Percentiles rank a stretch among this genome's conserved stretches.
Evolutionary conservation across 1,140 invertebrate species (phyloP).

Genomic region (Hylyphantes graminicola): DNA sequence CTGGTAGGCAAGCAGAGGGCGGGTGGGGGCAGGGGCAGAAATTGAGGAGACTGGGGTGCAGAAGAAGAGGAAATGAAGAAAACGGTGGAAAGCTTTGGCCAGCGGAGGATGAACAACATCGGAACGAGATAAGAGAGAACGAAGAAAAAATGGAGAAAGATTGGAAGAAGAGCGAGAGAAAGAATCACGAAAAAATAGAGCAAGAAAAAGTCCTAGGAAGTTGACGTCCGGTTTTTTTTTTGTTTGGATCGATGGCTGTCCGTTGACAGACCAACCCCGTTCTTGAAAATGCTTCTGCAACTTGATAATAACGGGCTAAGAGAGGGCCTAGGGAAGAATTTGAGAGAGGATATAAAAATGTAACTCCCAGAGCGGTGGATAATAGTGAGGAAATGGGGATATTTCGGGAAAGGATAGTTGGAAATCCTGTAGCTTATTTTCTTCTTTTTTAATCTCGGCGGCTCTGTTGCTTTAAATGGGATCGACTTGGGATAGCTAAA

Average conservation of each 20-base stretch:
- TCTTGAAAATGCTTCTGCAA: slow-evolving; percentile 49
- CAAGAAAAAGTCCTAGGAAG: slow-evolving; percentile 36
- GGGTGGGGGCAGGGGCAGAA: slow-evolving; percentile 25
- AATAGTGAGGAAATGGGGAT: slow-evolving; percentile 16
- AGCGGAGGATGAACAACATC: slow-evolving; percentile 56
- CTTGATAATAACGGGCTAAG: slow-evolving; percentile 53
- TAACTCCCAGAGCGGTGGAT: slow-evolving; percentile 19
- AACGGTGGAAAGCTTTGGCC: slow-evolving; percentile 49
- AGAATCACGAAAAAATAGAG: no score
- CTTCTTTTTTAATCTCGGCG: slow-evolving; percentile 8
- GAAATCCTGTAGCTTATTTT: slow-evolving; percentile 13
- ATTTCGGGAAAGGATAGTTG: background rate
- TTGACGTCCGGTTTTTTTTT: slow-evolving; percentile 43
- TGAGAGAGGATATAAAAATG: slow-evolving; percentile 14
- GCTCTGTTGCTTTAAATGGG: no score
- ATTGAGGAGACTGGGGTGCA: slow-evolving; percentile 44
- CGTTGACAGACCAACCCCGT: slow-evolving; percentile 47
- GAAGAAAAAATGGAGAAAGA: slow-evolving; percentile 59
- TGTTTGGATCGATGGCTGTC: slow-evolving; percentile 45
- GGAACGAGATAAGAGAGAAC: slow-evolving; percentile 46
- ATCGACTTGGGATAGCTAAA: no score
- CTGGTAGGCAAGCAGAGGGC: background rate
- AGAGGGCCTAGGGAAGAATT: slow-evolving; percentile 2
- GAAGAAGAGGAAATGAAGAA: slow-evolving; percentile 56
- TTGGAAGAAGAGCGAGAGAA: slow-evolving; percentile 47